Evolutionary conservation across 2,797 vertebrate genomes (phyloP).

Genomic region (Pyrrhura leucotis): DNA sequence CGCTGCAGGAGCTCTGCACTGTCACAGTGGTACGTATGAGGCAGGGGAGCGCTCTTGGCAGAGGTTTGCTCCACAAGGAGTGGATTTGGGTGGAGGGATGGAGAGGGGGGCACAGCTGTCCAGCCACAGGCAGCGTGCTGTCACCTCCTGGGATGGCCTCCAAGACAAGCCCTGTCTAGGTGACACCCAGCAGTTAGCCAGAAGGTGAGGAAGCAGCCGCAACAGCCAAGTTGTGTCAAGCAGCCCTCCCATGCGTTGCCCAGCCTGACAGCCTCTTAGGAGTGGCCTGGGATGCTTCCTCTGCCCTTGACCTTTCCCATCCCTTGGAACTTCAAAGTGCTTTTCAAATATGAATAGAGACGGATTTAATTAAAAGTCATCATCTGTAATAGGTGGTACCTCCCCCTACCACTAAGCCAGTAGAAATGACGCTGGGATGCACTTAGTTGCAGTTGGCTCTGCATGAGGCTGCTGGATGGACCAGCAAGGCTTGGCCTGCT

Average conservation of each 20-base stretch:
- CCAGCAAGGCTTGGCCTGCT: background rate
- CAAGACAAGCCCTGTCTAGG: background rate
- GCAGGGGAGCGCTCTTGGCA: accelerated
- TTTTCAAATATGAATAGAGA: background rate
- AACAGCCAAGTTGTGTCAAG: background rate
- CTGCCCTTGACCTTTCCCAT: conserved; percentile 2
- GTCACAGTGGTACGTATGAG: conserved; percentile 81
- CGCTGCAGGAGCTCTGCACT: conserved; percentile 86
- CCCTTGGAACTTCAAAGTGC: conserved; percentile 18
- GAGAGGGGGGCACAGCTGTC: background rate
- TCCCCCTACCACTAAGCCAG: background rate
- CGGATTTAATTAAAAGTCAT: conserved; percentile 50
- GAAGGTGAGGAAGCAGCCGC: background rate
- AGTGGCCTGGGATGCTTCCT: background rate
- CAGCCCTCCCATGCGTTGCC: background rate
- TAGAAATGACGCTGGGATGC: background rate
- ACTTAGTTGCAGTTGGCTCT: background rate
- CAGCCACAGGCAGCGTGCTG: background rate
- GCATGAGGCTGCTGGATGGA: background rate
- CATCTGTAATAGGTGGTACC: background rate
- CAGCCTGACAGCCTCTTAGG: background rate
- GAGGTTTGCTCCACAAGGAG: background rate
- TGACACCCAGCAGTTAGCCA: background rate
- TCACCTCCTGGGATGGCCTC: background rate
- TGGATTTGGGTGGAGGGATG: background rate